Percentiles rank a stretch among this genome's conserved stretches.
phyloP scores from a whole-genome alignment of 2,797 vertebrate genomes.

The Megalops cyprinoides region DNA sequence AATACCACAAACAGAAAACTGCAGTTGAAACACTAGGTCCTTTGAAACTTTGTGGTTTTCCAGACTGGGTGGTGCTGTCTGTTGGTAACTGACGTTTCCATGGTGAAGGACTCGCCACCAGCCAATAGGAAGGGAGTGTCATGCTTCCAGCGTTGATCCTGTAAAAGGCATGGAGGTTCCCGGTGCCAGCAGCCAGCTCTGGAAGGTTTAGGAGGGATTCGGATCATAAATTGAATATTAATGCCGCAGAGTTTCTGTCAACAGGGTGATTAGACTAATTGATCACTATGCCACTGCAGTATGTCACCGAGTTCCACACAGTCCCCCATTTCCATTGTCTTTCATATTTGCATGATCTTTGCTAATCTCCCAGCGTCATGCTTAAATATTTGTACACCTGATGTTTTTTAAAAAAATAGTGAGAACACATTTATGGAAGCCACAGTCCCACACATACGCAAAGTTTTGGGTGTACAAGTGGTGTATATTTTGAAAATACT shows the following conservation, averaged over 20 bases:
- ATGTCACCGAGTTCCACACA: slow-evolving; percentile 38
- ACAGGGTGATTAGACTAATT: slow-evolving; percentile 51
- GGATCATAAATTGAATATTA: slow-evolving; percentile 52
- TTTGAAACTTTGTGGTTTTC: not conserved
- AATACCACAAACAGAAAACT: not conserved
- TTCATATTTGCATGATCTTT: slow-evolving; percentile 44
- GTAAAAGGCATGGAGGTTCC: not conserved
- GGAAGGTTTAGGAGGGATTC: slow-evolving; percentile 50
- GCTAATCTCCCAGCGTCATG: slow-evolving; percentile 41
- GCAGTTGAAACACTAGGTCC: not conserved
- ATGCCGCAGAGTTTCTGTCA: slow-evolving; percentile 42
- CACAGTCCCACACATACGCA: not conserved
- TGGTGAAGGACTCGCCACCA: slow-evolving; percentile 31
- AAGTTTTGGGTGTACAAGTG: not conserved
- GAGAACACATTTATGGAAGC: slow-evolving; percentile 24
- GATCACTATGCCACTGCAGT: slow-evolving; percentile 42
- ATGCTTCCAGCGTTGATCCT: not conserved
- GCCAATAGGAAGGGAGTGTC: slow-evolving; percentile 36
- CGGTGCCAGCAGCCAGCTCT: slow-evolving; percentile 39
- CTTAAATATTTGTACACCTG: slow-evolving; percentile 48
- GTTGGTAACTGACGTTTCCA: slow-evolving; percentile 42
- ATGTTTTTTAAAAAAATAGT: slow-evolving; percentile 39
- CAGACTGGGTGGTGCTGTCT: slow-evolving; percentile 23
- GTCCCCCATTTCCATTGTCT: slow-evolving; percentile 37
- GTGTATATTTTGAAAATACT: not conserved